Evolutionary conservation across 2,113 vertebrate genomes (phyloP).

Genomic region (Coptodon bakossiorum): DNA sequence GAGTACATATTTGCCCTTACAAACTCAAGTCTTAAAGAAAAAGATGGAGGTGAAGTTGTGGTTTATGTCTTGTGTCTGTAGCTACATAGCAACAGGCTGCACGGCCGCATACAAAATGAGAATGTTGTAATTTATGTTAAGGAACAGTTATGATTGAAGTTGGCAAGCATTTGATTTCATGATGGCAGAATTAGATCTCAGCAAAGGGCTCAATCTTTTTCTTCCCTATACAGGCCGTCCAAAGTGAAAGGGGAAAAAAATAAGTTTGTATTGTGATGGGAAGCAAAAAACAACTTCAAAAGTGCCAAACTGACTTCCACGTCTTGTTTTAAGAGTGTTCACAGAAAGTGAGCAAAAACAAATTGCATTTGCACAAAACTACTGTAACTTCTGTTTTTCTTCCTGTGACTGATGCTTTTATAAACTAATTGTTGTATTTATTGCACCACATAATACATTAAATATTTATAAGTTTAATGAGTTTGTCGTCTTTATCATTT

Average conservation of each 20-base stretch:
- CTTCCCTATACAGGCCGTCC: neutral
- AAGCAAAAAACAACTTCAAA: slow-evolving; percentile 36
- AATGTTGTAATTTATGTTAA: neutral
- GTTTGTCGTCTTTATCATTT: neutral
- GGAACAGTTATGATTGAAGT: neutral
- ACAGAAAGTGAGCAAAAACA: slow-evolving; percentile 48
- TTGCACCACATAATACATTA: slow-evolving; percentile 84
- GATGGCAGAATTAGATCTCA: slow-evolving; percentile 19
- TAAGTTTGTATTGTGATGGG: neutral
- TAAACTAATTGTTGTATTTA: slow-evolving; percentile 86
- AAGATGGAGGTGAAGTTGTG: slow-evolving; percentile 19
- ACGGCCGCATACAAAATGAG: neutral
- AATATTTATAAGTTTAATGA: slow-evolving; percentile 63
- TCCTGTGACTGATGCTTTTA: slow-evolving; percentile 93
- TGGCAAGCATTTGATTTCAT: slow-evolving; percentile 1
- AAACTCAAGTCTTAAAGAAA: neutral
- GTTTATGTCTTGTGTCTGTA: neutral
- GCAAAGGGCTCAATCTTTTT: slow-evolving; percentile 42
- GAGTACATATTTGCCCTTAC: neutral
- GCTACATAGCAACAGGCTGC: neutral
- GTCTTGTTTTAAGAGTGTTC: slow-evolving; percentile 61
- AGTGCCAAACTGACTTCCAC: slow-evolving; percentile 82
- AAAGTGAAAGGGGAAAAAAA: neutral
- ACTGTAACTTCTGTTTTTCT: slow-evolving; percentile 93
- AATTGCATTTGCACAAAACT: slow-evolving; percentile 82